Evolutionary conservation across 2,797 vertebrate species (phyloP).

Genomic region (Lerista edwardsae): DNA sequence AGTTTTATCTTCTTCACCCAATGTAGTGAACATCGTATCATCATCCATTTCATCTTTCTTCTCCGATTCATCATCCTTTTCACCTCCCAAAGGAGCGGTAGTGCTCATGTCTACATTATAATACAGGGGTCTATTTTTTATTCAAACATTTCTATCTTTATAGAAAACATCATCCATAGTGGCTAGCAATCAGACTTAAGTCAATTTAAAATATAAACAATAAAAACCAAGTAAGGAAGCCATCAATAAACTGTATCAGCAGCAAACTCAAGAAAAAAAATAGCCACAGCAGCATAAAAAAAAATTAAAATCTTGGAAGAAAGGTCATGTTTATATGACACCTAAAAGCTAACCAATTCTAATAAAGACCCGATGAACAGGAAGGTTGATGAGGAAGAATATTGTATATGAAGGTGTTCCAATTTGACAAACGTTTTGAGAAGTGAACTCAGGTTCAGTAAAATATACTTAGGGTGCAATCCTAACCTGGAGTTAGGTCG

Average conservation of each 20-base stretch:
- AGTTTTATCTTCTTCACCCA: constrained; percentile 94
- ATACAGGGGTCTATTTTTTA: not conserved
- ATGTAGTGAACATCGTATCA: constrained; percentile 95
- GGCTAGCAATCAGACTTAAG: not conserved
- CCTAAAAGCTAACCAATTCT: not conserved
- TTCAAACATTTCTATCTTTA: not conserved
- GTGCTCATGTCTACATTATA: constrained; percentile 85
- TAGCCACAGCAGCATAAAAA: not conserved
- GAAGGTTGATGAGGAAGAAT: not conserved
- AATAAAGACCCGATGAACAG: not conserved
- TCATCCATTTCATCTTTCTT: constrained; percentile 99
- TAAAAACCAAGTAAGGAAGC: not conserved
- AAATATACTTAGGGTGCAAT: too few species aligned
- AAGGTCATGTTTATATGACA: not conserved
- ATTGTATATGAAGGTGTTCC: not conserved
- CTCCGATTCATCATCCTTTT: constrained; percentile 93
- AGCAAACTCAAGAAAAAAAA: not conserved
- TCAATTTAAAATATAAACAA: not conserved
- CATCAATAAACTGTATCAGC: not conserved
- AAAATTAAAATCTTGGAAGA: not conserved
- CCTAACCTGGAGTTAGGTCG: too few species aligned
- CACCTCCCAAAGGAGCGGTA: constrained; percentile 82
- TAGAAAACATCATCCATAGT: not conserved
- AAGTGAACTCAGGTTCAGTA: not conserved
- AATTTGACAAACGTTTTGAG: not conserved